A percentile compares a stretch with the other conserved stretches of the same genome.
Conservation (phyloP, 1,140 invertebrate genomes). For the Penaeus indicus region DNA sequence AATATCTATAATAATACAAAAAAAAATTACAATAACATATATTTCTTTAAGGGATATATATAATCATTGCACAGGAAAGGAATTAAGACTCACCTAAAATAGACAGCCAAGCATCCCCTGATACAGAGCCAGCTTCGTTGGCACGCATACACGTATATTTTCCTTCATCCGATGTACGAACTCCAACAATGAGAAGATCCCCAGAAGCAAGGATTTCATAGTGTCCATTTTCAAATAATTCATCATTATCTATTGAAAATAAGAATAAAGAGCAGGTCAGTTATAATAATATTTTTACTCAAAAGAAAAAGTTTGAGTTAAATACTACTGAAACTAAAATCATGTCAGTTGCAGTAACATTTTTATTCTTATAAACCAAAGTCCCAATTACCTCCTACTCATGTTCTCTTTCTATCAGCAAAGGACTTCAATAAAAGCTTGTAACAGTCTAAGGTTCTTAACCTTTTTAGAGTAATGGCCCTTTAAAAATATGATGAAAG, state of each 20-base stretch:
- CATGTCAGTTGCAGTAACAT: not conserved
- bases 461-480: too few relatives aligned
- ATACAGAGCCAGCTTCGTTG: constrained; percentile 89
- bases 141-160: constrained; percentile 89
- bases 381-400: not conserved
- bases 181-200: constrained; percentile 88
- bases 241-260: constrained; percentile 31
- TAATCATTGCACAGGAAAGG: too few relatives aligned
- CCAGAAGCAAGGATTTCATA: constrained; percentile 85
- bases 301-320: too few relatives aligned
- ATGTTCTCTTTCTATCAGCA: not conserved
- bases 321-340: too few relatives aligned
- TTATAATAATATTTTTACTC: constrained; percentile 67
- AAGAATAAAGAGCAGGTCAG: not conserved
- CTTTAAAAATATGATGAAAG: too few relatives aligned
- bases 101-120: constrained; percentile 83
- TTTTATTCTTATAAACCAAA: not conserved
- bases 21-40: not conserved
- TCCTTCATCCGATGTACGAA: constrained; percentile 84
- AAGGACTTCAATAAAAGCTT: too few relatives aligned
- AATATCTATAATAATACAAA: too few relatives aligned
- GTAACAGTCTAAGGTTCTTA: too few relatives aligned
- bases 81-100: constrained; percentile 80
- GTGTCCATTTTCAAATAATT: constrained; percentile 54
- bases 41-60: not conserved